These are phyloP conservation scores for Stegostoma tigrinum DNA, from an alignment of 2,113 vertebrate species.

Conservation along the genomic window DNA sequence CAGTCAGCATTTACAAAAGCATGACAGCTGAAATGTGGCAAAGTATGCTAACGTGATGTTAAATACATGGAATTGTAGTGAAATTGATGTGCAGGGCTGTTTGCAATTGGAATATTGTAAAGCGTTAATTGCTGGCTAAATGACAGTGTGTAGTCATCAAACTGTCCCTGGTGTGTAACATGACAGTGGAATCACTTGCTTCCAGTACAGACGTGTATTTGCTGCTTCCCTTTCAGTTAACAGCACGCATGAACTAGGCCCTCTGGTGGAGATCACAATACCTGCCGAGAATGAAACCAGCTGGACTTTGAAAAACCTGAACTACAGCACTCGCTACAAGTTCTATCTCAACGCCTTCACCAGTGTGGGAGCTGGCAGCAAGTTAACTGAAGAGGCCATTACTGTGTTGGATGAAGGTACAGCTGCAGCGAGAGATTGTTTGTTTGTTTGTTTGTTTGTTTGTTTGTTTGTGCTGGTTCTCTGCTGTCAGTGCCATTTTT, in stretches of 20 bases:
- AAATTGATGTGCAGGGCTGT: not conserved
- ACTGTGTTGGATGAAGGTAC: conserved; percentile 89
- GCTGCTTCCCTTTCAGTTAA: conserved; percentile 66
- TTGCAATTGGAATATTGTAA: not conserved
- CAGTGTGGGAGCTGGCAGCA: conserved; percentile 68
- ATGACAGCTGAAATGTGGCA: not conserved
- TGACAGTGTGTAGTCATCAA: not conserved
- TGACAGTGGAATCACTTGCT: not conserved
- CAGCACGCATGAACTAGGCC: conserved; percentile 83
- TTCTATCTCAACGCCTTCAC: conserved; percentile 90
- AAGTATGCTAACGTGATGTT: not conserved
- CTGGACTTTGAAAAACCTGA: conserved; percentile 78
- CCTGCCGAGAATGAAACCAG: conserved; percentile 77
- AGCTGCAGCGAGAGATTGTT: conserved; percentile 51
- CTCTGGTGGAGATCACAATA: conserved; percentile 74
- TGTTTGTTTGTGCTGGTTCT: not conserved
- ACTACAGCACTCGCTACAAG: conserved; percentile 91
- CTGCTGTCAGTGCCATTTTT: not conserved
- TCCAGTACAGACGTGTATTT: not conserved
- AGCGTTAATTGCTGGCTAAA: conserved; percentile 7
- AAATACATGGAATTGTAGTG: not conserved
- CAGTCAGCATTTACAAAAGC: not conserved
- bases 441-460: not conserved
- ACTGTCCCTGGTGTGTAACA: not conserved
- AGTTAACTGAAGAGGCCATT: conserved; percentile 76